These are phyloP conservation scores for Otocyon megalotis DNA, from an alignment of 2,113 vertebrate genomes.

Conservation along the genomic window DNA sequence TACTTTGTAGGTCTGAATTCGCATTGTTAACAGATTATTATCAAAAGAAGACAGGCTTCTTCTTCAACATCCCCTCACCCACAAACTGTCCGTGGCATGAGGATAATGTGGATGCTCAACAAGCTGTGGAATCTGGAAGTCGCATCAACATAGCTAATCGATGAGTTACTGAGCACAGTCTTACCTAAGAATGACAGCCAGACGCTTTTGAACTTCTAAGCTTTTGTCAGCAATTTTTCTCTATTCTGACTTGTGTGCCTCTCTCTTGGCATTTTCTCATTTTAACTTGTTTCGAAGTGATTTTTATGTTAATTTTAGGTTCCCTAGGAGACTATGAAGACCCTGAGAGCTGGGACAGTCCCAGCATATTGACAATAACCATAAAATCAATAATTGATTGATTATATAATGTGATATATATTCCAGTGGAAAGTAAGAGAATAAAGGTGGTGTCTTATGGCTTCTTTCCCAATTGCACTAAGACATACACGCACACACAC, in stretches of 20 bases:
- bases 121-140: background rate
- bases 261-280: background rate
- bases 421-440: background rate
- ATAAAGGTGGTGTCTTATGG: background rate
- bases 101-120: fast-evolving
- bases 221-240: background rate
- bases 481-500: too few species aligned
- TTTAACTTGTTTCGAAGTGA: background rate
- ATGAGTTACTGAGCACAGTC: fast-evolving
- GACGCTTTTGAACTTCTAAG: background rate
- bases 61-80: background rate
- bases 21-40: background rate
- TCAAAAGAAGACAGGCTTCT: background rate
- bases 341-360: background rate
- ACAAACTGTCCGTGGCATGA: too few species aligned
- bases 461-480: background rate
- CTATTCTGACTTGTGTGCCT: background rate
- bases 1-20: background rate
- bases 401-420: background rate
- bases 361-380: background rate
- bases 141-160: background rate
- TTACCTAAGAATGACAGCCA: background rate
- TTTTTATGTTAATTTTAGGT: background rate
- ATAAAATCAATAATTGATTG: background rate
- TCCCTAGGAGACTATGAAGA: background rate